phyloP scores from a whole-genome alignment of 2,797 vertebrate species.

The Parambassis ranga region DNA sequence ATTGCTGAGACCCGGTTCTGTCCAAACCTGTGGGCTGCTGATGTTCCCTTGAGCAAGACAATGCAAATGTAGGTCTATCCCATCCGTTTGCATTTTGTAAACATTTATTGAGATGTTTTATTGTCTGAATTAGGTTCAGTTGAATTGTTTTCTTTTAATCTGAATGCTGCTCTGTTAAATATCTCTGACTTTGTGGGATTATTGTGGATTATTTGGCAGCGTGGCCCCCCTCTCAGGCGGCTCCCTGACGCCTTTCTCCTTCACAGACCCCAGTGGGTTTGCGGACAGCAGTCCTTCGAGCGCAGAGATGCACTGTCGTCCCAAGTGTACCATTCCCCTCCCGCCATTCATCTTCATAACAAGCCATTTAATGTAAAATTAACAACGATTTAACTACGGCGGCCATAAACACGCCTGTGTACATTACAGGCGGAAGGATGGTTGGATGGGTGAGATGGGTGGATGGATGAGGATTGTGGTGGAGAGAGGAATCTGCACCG shows the following conservation, averaged over 20 bases:
- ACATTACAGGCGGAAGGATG: slow-evolving; percentile 74
- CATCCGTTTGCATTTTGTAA: too few relatives aligned
- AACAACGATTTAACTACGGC: slow-evolving; percentile 82
- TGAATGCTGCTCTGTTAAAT: neutral
- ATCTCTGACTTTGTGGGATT: neutral
- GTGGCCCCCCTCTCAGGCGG: too few relatives aligned
- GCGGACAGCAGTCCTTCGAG: slow-evolving; percentile 2
- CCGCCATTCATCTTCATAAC: slow-evolving; percentile 80
- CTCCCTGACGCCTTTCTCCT: neutral
- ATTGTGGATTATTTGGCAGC: neutral
- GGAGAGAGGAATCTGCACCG: slow-evolving; percentile 48
- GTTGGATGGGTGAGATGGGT: neutral
- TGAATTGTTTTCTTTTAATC: neutral
- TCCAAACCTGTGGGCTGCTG: neutral
- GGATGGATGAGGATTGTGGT: neutral
- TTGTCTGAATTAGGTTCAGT: too few relatives aligned
- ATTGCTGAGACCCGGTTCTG: neutral
- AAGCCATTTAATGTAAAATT: slow-evolving; percentile 83
- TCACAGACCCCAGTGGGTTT: slow-evolving; percentile 2
- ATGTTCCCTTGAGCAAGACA: neutral
- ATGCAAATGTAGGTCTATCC: too few relatives aligned
- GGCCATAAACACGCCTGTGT: slow-evolving; percentile 74
- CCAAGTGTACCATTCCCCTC: slow-evolving; percentile 67
- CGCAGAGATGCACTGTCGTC: slow-evolving; percentile 57
- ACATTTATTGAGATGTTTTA: too few relatives aligned